Evolutionary conservation across 2,888 invertebrate species (phyloP), one percentile per base, ranked within the genome.

Genomic region (Caenorhabditis wallacei): DNA sequence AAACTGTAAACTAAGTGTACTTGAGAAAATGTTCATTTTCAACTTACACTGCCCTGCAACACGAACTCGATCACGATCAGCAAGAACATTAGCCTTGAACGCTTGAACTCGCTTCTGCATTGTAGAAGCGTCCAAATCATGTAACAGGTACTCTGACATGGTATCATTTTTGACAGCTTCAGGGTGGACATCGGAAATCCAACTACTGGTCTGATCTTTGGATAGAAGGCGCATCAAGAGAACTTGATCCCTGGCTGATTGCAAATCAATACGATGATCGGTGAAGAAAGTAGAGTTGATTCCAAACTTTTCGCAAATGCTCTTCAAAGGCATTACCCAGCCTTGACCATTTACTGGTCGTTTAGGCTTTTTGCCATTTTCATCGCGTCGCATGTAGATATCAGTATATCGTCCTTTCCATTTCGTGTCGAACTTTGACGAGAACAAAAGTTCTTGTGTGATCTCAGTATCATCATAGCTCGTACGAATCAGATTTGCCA

Each of bases 11-110:
- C n/a, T n/a, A n/a, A n/a, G n/a, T n/a, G n/a, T 11, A 46, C 54
- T n/a, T n/a, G n/a, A n/a, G n/a, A n/a, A 66, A 24, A 26, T 18
- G 16, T 24, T n/a, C 7, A 11, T n/a, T 20, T 24, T 64, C 18
- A 57, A 46, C 83, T 35, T 59, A 87, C 91, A 91, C 80, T 90
- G 87, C 46, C 90, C 90, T 64, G 90, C 88, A 16, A 88, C 84
- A 1, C 89, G 84, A 20, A 88, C 80, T 10, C 88, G 86, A 75
- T 91, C 91, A 56, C 85, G 75, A 71, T 91, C 91, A 16, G 82
- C 82, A 24, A 85, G 68, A n/a, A 90, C 80, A n/a, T 82, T 76
- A 16, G 83, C 85, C 46, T 88, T 86, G 84, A 88, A 90, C 22
- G 84, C 80, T 20, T 75, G 82, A 51, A 90, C 81, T 40, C 90